A percentile compares a stretch with the other conserved stretches of the same genome.
phyloP scores from a whole-genome alignment of 2,113 vertebrate genomes.

The Haemorhous mexicanus region DNA sequence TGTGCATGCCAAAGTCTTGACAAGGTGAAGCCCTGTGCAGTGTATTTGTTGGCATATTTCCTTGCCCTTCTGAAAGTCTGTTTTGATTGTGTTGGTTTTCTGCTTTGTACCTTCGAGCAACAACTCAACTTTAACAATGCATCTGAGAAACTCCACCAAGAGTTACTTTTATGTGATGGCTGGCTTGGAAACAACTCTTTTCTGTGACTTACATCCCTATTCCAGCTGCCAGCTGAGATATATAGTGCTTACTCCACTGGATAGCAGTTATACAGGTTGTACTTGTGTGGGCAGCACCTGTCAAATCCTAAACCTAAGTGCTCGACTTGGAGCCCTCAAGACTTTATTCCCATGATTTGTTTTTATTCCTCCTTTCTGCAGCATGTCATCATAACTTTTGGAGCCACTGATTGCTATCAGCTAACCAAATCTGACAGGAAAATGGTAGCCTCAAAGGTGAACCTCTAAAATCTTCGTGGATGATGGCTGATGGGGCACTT shows the following conservation, averaged over 20 bases:
- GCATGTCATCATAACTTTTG: neutral
- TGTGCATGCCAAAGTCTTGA: conserved; percentile 63
- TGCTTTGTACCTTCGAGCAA: conserved; percentile 54
- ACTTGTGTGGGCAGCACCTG: conserved; percentile 59
- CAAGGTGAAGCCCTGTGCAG: conserved; percentile 67
- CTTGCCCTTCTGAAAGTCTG: conserved; percentile 61
- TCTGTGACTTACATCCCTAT: neutral
- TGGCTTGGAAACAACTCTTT: conserved; percentile 42
- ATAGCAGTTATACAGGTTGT: conserved; percentile 35
- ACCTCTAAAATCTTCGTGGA: neutral
- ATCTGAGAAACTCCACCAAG: conserved; percentile 32
- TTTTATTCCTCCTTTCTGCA: neutral
- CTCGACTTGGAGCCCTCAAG: neutral
- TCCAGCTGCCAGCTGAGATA: conserved; percentile 9
- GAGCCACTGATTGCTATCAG: conserved; percentile 1
- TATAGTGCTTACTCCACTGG: conserved; percentile 7
- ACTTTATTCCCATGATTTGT: conserved; percentile 16
- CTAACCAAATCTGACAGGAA: conserved; percentile 29
- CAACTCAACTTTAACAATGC: conserved; percentile 54
- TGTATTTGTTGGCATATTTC: conserved; percentile 62
- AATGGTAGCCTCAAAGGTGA: neutral
- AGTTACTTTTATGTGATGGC: conserved; percentile 36
- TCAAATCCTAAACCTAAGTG: conserved; percentile 20
- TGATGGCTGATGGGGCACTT: neutral
- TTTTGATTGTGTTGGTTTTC: conserved; percentile 60